Evolutionary conservation across 2,888 invertebrate species (phyloP), one percentile per base, ranked within the genome.

Genomic region (Nyleta sp.): DNA sequence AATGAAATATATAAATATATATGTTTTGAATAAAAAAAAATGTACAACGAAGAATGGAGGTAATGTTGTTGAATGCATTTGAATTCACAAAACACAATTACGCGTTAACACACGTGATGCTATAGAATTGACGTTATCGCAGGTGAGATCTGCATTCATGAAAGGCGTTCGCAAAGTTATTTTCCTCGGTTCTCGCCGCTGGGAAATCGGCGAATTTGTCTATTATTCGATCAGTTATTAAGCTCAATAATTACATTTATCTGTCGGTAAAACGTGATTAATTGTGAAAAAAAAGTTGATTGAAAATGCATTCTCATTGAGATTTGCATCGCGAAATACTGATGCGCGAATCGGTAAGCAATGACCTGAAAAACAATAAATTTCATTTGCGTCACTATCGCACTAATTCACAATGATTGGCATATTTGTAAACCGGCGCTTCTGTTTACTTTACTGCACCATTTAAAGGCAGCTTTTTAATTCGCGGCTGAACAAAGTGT

Each of bases 371-470:
- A n/a, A 53, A 53, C 18, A 53, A 53, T 53, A n/a, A 18, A n/a
- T 31, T 35, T 18, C 20, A 35, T 53, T 55, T 40, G 8, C 55
- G 55, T 55, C 55, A 24, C 15, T n/a, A 15, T 18, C 40, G 10
- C 38, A 55, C n/a, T 13, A 52, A 31, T 33, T 8, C 33, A 13
- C n/a, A 8, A 46, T 55, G 55, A 55, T 40, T 55, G 55, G 24
- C 40, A 24, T 55, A 55, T 55, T 24, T 55, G 24, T 55, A 40
- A 33, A 40, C 10, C 22, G 8, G 15, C 18, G 10, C 17, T 2
- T 33, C 53, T n/a, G 2, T n/a, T 48, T 24, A 18, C 20, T 20
- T 4, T 28, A 6, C 8, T 8, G 28, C 28, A 28, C n/a, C n/a
- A n/a, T n/a, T n/a, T n/a, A n/a, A n/a, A n/a, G n/a, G n/a, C n/a